Evolutionary conservation across 2,888 invertebrate genomes (phyloP).

Genomic region (Cheilosia scutellata): DNA sequence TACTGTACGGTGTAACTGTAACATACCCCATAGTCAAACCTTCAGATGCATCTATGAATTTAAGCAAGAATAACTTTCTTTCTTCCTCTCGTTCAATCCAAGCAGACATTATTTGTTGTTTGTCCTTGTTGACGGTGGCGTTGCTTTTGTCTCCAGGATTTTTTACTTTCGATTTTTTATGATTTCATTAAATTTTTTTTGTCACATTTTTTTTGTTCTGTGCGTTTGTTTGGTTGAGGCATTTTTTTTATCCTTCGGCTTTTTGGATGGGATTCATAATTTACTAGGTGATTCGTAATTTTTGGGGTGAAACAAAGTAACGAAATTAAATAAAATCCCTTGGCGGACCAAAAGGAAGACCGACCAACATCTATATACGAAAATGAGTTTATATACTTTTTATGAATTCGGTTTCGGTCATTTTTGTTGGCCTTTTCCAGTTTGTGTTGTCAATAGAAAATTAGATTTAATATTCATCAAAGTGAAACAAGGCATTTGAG

Average conservation of each 20-base stretch:
- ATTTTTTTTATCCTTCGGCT: conserved; percentile 45
- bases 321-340: conserved; percentile 71
- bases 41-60: conserved; percentile 63
- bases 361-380: conserved; percentile 4
- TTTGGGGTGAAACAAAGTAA: conserved; percentile 58
- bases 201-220: conserved; percentile 20
- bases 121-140: conserved; percentile 52
- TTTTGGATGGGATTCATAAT: conserved; percentile 60
- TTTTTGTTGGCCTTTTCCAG: conserved; percentile 11
- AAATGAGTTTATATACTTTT: conserved; percentile 59
- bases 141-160: conserved; percentile 58
- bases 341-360: conserved; percentile 35
- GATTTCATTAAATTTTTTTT: conserved; percentile 69
- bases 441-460: conserved; percentile 39
- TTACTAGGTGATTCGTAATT: conserved; percentile 62
- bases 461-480: conserved; percentile 61
- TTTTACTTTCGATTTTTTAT: conserved; percentile 68
- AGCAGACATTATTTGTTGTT: conserved; percentile 46
- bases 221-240: conserved; percentile 30
- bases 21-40: conserved; percentile 17
- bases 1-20: not conserved
- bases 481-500: conserved; percentile 20
- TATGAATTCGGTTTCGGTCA: conserved; percentile 33
- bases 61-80: conserved; percentile 29
- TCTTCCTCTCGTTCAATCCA: conserved; percentile 47